These are phyloP conservation scores for Anneissia japonica DNA, from an alignment of 35 echinoderm and acorn worm species.

Conservation along the genomic window DNA sequence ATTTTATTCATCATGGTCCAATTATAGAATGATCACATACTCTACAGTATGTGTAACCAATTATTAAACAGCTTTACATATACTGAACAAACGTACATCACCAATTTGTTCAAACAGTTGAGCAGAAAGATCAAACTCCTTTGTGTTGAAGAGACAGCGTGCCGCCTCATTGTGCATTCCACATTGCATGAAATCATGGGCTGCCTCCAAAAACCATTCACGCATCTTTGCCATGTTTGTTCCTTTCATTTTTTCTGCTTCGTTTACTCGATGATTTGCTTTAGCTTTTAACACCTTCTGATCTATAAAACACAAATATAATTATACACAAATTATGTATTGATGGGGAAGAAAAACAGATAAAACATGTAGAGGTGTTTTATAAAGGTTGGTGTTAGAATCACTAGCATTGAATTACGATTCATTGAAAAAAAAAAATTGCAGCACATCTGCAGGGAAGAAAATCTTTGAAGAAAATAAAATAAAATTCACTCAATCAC, in stretches of 20 bases:
- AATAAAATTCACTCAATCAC: not conserved
- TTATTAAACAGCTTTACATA: too few relatives aligned
- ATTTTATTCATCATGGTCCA: too few relatives aligned
- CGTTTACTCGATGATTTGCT: constrained; percentile 17
- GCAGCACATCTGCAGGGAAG: too few relatives aligned
- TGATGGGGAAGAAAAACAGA: too few relatives aligned
- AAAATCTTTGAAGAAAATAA: too few relatives aligned
- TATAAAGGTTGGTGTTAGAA: too few relatives aligned
- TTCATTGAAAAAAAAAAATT: too few relatives aligned
- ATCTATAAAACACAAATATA: not conserved
- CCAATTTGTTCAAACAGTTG: constrained; percentile 48
- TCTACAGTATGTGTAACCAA: too few relatives aligned
- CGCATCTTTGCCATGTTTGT: not conserved
- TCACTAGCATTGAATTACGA: too few relatives aligned
- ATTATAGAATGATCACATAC: too few relatives aligned
- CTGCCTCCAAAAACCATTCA: constrained; percentile 32
- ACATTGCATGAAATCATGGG: constrained; percentile 37
- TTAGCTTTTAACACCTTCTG: constrained; percentile 24
- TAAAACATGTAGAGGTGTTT: too few relatives aligned
- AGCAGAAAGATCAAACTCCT: constrained; percentile 37
- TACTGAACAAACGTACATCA: constrained; percentile 19
- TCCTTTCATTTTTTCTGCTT: constrained; percentile 35
- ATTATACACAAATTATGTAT: too few relatives aligned
- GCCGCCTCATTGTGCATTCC: constrained; percentile 18
- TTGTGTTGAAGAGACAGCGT: constrained; percentile 51